A percentile compares a stretch with the other conserved stretches of the same genome.
phyloP scores from a whole-genome alignment of 2,797 vertebrate species.

The Lacerta bilineata region DNA sequence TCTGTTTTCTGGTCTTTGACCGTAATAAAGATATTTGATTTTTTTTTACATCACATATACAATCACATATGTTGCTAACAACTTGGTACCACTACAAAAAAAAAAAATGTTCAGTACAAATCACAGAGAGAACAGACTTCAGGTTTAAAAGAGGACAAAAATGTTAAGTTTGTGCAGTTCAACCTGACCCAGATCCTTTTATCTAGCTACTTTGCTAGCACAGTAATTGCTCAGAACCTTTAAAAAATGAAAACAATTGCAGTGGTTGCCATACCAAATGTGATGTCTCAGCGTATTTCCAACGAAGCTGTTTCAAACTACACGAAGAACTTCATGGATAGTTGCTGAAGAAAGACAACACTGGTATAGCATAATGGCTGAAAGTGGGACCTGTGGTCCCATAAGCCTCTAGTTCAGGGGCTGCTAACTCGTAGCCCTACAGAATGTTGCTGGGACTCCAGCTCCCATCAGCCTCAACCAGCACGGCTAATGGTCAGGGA shows the following conservation, averaged over 20 bases:
- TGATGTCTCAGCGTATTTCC: neutral
- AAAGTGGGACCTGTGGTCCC: neutral
- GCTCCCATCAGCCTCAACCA: too few species aligned
- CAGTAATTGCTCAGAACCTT: neutral
- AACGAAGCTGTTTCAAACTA: neutral
- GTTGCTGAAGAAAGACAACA: neutral
- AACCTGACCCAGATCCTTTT: neutral
- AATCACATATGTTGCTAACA: constrained; percentile 66
- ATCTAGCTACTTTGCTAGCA: neutral
- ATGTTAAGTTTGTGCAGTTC: neutral
- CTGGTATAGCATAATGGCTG: neutral
- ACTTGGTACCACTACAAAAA: constrained; percentile 46
- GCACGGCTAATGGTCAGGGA: too few species aligned
- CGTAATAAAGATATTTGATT: too few species aligned
- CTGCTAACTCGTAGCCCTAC: too few species aligned
- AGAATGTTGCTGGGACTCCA: too few species aligned
- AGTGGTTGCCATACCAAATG: neutral
- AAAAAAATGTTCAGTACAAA: constrained; percentile 68
- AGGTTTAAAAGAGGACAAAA: neutral
- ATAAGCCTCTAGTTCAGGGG: neutral
- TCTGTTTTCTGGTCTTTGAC: too few species aligned
- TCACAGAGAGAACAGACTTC: constrained; percentile 34
- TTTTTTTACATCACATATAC: neutral
- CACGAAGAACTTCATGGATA: neutral
- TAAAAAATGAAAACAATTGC: neutral